Percentiles rank a stretch among this genome's conserved stretches.
phyloP scores from a whole-genome alignment of 2,113 vertebrate species.

The Oplegnathus fasciatus region DNA sequence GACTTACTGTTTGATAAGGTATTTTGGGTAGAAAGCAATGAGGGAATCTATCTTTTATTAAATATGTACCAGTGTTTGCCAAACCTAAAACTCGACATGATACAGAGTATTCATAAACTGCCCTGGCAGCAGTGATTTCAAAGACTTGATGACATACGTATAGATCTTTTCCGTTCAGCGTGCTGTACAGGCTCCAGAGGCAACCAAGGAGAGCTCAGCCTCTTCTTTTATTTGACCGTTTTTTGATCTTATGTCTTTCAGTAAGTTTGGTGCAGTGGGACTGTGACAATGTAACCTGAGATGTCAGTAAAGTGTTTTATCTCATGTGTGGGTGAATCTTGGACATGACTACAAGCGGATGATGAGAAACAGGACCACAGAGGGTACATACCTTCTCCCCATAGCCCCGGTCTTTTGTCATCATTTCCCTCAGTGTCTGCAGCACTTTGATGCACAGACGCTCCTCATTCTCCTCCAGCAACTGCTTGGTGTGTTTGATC shows the following conservation, averaged over 20 bases:
- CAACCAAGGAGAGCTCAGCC: neutral
- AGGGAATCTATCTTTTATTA: neutral
- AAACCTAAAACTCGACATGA: neutral
- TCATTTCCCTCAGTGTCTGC: slow-evolving; percentile 98
- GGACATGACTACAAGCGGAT: neutral
- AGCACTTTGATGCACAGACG: slow-evolving; percentile 98
- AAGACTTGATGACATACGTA: neutral
- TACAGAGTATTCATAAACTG: neutral
- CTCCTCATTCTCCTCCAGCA: slow-evolving; percentile 98
- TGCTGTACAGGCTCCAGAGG: neutral
- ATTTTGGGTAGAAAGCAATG: neutral
- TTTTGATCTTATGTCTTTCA: neutral
- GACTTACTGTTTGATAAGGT: neutral
- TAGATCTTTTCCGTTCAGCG: neutral
- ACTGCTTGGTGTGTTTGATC: slow-evolving; percentile 98
- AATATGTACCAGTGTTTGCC: neutral
- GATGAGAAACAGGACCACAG: slow-evolving; percentile 26
- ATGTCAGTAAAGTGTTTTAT: slow-evolving; percentile 15
- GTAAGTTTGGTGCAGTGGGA: slow-evolving; percentile 1
- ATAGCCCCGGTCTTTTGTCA: slow-evolving; percentile 98
- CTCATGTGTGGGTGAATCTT: slow-evolving; percentile 2
- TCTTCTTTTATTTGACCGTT: neutral
- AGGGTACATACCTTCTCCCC: slow-evolving; percentile 94
- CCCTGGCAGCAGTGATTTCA: neutral
- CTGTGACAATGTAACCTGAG: slow-evolving; percentile 14